phyloP scores from a whole-genome alignment of 1,140 invertebrate species.

The Calliopsis andreniformis region DNA sequence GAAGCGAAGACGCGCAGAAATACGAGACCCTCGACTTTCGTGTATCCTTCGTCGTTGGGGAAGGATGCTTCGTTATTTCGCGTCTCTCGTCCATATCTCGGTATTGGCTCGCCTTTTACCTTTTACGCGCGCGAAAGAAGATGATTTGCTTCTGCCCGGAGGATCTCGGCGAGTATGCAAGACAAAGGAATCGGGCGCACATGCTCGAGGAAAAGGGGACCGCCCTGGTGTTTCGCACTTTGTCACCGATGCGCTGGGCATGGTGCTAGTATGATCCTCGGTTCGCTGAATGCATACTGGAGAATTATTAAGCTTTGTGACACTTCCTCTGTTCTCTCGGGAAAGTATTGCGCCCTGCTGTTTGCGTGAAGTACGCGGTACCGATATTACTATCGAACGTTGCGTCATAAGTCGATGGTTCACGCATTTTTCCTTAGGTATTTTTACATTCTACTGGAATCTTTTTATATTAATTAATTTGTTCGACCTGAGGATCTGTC shows the following conservation, averaged over 20 bases:
- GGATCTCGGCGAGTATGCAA: background rate
- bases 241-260: background rate
- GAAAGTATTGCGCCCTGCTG: background rate
- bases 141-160: slow-evolving; percentile 9
- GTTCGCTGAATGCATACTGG: background rate
- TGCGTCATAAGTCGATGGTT: too few species aligned
- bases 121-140: slow-evolving; percentile 15
- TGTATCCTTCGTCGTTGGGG: background rate
- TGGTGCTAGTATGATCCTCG: background rate
- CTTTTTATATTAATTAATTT: too few species aligned
- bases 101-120: slow-evolving; percentile 11
- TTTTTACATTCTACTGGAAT: too few species aligned
- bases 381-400: too few species aligned
- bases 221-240: background rate
- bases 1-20: background rate
- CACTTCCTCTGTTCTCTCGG: background rate
- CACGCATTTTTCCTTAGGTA: too few species aligned
- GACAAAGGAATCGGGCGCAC: background rate
- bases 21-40: slow-evolving; percentile 2
- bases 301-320: background rate
- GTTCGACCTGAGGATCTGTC: too few species aligned
- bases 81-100: background rate
- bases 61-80: slow-evolving; percentile 25
- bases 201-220: background rate
- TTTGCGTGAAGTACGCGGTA: background rate